Evolutionary conservation across 2,113 vertebrate genomes (phyloP), one percentile per base, ranked within the genome.

Genomic region (Hypocryptadius cinnamomeus): DNA sequence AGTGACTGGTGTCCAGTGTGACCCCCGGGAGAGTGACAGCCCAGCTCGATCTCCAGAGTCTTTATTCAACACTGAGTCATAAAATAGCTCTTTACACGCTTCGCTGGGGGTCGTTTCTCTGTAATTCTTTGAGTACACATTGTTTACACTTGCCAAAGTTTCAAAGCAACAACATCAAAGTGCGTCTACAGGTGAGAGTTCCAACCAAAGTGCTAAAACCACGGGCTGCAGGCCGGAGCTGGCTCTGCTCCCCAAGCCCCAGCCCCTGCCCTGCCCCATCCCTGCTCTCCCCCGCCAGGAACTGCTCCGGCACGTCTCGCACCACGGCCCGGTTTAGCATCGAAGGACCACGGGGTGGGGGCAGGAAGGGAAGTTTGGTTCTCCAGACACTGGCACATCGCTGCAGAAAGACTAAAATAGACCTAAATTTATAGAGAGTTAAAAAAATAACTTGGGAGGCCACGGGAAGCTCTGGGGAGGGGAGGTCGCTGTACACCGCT

Each of bases 141-240:
- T 50, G 96, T 95, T 97, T 97, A 98, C 97, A 97, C 97, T 98
- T 94, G 28, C 97, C 97, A 97, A 92, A 97, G 94, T 94, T 92
- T 93, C 95, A 91, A 97, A 97, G 97, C 97, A 95, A 97, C 96
- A 93, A 96, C 97, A 97, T 95, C 97, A 96, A 97, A 97, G 97
- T 97, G 97, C 97, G 60, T 96, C 97, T 93, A 91, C 87, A 87
- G 97, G 95, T 96, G 95, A 97, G 50, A 79, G 51, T 96, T 94
- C 96, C 97, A 86, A 93, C 93, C 96, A 96, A 97, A 98, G 97
- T 97, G 97, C 97, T 95, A 85, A 95, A 96, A 53, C 15, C 92
- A 81, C 31, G 81, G 89, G 28, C 85, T 93, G 87, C 85, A 24
- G 24, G 42, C 59, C 2, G 2, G 11, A 13, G 9, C 59, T 44